Conservation (phyloP, 2,113 vertebrate genomes). For the Rhinopomastus cyanomelas region DNA sequence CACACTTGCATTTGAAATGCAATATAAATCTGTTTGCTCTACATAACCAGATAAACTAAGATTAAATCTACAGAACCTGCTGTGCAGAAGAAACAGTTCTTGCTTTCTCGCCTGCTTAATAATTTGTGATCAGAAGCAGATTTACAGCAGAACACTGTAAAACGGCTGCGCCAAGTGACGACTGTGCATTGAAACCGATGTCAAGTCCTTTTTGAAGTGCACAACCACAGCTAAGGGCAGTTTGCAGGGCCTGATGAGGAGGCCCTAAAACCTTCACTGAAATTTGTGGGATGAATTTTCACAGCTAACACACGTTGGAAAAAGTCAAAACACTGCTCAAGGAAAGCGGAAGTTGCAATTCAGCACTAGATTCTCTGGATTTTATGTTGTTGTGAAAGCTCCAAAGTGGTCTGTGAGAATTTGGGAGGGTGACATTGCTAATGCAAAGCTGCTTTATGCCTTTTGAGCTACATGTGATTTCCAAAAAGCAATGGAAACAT, state of each 20-base stretch:
- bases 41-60: not conserved
- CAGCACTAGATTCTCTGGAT: not conserved
- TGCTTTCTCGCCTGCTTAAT: not conserved
- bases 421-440: not conserved
- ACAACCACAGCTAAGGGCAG: not conserved
- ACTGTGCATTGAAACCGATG: not conserved
- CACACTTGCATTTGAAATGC: not conserved
- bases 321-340: not conserved
- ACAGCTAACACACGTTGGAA: not conserved
- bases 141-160: not conserved
- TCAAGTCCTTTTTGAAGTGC: not conserved
- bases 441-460: not conserved
- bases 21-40: not conserved
- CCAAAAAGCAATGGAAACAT: not conserved
- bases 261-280: not conserved
- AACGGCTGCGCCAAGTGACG: not conserved
- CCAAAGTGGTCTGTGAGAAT: not conserved
- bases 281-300: not conserved
- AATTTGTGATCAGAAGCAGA: constrained; percentile 16
- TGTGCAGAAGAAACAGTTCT: not conserved
- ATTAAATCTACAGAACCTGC: not conserved
- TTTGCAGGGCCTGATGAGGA: not conserved
- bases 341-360: not conserved
- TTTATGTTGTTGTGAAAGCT: not conserved
- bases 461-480: not conserved